These are phyloP conservation scores for Drosophila affinis DNA, from an alignment of 2,888 invertebrate genomes.

Conservation along the genomic window DNA sequence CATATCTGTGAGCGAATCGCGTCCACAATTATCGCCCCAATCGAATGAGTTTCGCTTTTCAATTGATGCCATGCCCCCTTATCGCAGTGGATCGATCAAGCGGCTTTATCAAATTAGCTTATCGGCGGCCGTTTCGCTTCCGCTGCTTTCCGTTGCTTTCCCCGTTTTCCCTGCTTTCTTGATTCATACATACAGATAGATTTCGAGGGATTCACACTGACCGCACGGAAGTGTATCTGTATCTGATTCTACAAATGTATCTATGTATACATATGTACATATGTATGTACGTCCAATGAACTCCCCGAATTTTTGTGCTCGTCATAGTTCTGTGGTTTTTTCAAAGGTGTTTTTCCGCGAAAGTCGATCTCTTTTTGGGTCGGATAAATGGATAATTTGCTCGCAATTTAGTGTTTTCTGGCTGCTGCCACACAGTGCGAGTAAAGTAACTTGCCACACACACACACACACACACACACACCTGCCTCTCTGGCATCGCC, in stretches of 20 bases:
- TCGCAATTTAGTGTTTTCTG: constrained; percentile 15
- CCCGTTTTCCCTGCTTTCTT: constrained; percentile 16
- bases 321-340: constrained; percentile 19
- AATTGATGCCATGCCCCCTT: constrained; percentile 20
- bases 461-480: constrained; percentile 2
- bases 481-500: constrained; percentile 19
- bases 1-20: background rate
- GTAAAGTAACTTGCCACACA: too few species aligned
- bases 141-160: too few species aligned
- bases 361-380: constrained; percentile 34
- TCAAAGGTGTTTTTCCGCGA: constrained; percentile 31
- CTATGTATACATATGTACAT: too few species aligned
- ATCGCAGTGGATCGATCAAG: constrained; percentile 33
- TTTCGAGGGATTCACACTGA: constrained; percentile 20
- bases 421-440: constrained; percentile 8
- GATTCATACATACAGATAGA: constrained; percentile 17
- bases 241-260: background rate
- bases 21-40: constrained; percentile 12
- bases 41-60: constrained; percentile 28
- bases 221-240: constrained; percentile 26
- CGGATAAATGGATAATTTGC: constrained; percentile 41
- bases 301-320: constrained; percentile 25
- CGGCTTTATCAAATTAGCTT: constrained; percentile 42
- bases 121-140: constrained; percentile 22
- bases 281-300: constrained; percentile 21